phyloP scores from a whole-genome alignment of 2,113 vertebrate species.

The Campylomormyrus numenius region DNA sequence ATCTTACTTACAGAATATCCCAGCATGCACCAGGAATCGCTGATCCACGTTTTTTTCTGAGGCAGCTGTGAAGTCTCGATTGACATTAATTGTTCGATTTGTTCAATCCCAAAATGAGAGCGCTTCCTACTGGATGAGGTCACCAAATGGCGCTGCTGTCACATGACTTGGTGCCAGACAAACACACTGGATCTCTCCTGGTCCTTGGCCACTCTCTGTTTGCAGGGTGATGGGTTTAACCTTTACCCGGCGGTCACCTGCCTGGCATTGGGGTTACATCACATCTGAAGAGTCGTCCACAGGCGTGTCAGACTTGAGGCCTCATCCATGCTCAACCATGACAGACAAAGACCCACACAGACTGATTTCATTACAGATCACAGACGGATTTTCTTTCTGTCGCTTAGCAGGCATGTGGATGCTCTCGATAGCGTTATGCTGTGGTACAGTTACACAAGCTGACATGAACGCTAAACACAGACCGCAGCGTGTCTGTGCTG shows the following conservation, averaged over 20 bases:
- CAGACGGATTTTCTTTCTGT: background rate
- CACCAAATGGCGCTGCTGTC: slow-evolving; percentile 43
- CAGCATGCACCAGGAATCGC: background rate
- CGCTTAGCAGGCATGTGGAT: background rate
- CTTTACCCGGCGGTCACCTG: slow-evolving; percentile 37
- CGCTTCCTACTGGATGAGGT: background rate
- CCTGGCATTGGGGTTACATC: background rate
- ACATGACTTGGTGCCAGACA: slow-evolving; percentile 46
- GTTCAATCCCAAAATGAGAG: background rate
- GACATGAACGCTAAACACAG: background rate
- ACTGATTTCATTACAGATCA: background rate
- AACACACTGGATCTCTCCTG: slow-evolving; percentile 59
- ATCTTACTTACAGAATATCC: background rate
- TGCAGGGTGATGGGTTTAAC: slow-evolving; percentile 46
- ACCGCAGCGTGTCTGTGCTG: background rate
- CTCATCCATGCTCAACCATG: background rate
- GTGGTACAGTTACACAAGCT: background rate
- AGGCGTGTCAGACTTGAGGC: background rate
- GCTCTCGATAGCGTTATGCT: background rate
- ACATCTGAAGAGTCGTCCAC: background rate
- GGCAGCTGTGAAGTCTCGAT: background rate
- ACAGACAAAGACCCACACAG: background rate
- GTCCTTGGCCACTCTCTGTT: slow-evolving; percentile 49
- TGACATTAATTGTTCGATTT: slow-evolving; percentile 15
- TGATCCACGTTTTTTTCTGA: background rate